Conservation (phyloP, 2,113 vertebrate species). For the Ailuropoda melanoleuca region DNA sequence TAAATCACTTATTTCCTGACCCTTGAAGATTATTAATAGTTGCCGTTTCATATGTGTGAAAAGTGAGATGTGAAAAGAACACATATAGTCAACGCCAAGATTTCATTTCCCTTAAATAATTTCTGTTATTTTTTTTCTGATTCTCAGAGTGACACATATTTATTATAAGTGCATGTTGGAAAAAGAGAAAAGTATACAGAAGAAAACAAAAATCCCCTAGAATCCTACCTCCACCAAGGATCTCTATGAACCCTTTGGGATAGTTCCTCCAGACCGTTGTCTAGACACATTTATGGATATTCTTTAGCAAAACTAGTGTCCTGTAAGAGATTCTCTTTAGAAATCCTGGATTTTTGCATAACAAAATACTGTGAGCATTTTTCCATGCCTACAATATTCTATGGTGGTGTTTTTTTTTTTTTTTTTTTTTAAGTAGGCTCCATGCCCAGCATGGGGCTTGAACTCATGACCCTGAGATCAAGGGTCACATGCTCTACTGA, state of each 20-base stretch:
- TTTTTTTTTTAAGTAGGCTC: neutral
- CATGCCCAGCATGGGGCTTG: neutral
- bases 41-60: neutral
- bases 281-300: neutral
- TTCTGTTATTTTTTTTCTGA: neutral
- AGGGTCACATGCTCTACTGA: neutral
- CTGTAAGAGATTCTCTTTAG: neutral
- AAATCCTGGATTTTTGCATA: conserved; percentile 3
- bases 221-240: neutral
- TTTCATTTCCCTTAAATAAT: neutral
- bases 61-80: neutral
- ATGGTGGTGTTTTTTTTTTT: neutral
- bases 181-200: neutral
- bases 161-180: neutral
- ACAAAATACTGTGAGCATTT: neutral
- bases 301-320: conserved; percentile 12
- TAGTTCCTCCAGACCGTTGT: neutral
- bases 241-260: neutral
- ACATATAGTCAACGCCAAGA: neutral
- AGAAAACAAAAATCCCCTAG: neutral
- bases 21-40: neutral
- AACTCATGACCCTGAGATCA: neutral
- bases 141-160: neutral
- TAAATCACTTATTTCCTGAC: neutral
- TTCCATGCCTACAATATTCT: neutral